Base-by-base conservation (phyloP, 2,797 vertebrate species). In the Carapus acus region DNA sequence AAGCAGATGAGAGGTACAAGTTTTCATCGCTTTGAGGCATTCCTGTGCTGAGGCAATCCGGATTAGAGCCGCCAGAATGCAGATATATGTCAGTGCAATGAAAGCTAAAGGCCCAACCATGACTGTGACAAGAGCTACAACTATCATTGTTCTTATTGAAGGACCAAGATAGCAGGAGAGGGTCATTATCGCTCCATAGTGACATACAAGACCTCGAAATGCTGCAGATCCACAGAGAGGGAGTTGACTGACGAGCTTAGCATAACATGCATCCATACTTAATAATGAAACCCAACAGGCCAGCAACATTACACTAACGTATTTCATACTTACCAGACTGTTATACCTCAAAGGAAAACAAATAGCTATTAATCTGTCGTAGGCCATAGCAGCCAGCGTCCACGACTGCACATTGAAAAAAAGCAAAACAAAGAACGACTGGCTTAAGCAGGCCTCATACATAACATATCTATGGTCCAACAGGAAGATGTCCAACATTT, bases 1-100 rank as follows among this genome's bases (percentile, higher is more conserved):
- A 1, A 78, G 51, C 18, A 86, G 45, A 41, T 86, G 81, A 43
- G 75, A 63, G 4, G 56, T 64, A 41, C 82, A n/a, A n/a, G n/a
- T n/a, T n/a, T n/a, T n/a, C n/a, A n/a, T n/a, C n/a, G n/a, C n/a
- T n/a, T n/a, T n/a, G 1, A 67, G 24, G 15, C 69, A 49, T 16
- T 78, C 70, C 7, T 47, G 29, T 21, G 38, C 51, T 34, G 69
- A 75, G 11, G 73, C 59, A 11, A 77, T 74, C 43, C 62, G 71
- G 20, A 39, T 56, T 27, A 83, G 45, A 8, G 75, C 69, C 7
- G 46, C 6, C 9, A 18, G 46, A 50, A 85, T 83, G 16, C 51
- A 76, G 14, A 72, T 1, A 34, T 87, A 86, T 8, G 74, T 76
- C 0, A 58, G 1, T 1, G 17, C 39, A n/a, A n/a, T n/a, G n/a